Percentiles rank a stretch among this genome's conserved stretches.
phyloP scores from a whole-genome alignment of 2,888 invertebrate species.

The Monopis laevigella region DNA sequence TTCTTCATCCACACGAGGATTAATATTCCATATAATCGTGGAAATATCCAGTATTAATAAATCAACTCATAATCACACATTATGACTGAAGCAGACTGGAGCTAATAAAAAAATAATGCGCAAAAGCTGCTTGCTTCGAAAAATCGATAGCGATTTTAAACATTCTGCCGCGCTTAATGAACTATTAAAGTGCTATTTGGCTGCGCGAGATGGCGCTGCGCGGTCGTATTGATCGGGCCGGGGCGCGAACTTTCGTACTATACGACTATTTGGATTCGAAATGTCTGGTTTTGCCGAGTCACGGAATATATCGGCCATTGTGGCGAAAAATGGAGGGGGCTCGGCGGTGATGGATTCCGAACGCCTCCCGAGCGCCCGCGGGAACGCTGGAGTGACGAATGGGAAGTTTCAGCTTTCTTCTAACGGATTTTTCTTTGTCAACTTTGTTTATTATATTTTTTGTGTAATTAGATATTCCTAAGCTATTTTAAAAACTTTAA shows the following conservation, averaged over 20 bases:
- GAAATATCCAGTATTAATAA: too few species aligned
- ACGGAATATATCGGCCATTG: constrained; percentile 65
- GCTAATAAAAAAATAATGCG: neutral
- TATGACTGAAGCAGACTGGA: neutral
- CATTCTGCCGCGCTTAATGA: constrained; percentile 65
- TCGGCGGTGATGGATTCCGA: constrained; percentile 28
- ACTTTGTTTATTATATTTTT: too few species aligned
- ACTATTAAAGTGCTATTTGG: constrained; percentile 67
- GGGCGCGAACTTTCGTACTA: constrained; percentile 20
- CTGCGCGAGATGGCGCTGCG: constrained; percentile 64
- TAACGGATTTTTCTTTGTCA: too few species aligned
- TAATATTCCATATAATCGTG: too few species aligned
- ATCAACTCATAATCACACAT: too few species aligned
- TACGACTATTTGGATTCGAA: neutral
- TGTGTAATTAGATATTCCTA: too few species aligned
- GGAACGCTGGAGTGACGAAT: too few species aligned
- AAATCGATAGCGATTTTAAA: constrained; percentile 65
- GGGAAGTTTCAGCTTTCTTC: too few species aligned
- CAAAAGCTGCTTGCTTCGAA: constrained; percentile 23
- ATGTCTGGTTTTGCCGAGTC: constrained; percentile 62
- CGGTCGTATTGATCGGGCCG: constrained; percentile 57
- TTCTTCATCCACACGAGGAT: too few species aligned
- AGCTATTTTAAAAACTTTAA: too few species aligned
- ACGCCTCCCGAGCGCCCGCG: constrained; percentile 35
- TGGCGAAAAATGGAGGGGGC: constrained; percentile 53